Conservation (phyloP, 2,113 vertebrate species). For the Pteropus alecto region DNA sequence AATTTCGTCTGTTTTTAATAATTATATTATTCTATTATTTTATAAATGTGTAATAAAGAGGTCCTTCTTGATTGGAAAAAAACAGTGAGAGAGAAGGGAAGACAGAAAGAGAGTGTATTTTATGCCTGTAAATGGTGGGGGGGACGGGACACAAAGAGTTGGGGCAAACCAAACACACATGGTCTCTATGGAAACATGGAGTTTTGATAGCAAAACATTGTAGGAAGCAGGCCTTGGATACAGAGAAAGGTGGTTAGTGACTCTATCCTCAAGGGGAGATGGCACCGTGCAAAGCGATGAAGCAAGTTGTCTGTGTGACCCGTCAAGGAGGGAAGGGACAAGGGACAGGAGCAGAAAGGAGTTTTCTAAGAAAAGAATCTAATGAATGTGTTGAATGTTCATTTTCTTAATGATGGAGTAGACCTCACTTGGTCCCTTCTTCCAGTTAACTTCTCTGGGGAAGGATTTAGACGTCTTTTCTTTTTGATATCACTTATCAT, state of each 20-base stretch:
- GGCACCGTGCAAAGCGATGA: conserved; percentile 64
- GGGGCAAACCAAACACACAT: conserved; percentile 33
- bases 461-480: background rate
- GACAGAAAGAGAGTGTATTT: conserved; percentile 70
- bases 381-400: conserved; percentile 70
- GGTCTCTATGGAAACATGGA: conserved; percentile 73
- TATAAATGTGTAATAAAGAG: conserved; percentile 72
- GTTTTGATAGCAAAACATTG: conserved; percentile 72
- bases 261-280: conserved; percentile 84
- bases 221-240: conserved; percentile 83
- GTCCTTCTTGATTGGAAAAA: background rate
- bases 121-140: conserved; percentile 72
- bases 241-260: conserved; percentile 78
- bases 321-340: conserved; percentile 4
- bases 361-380: conserved; percentile 83
- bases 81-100: background rate
- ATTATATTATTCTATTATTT: conserved; percentile 43
- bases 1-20: conserved; percentile 48
- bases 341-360: conserved; percentile 67
- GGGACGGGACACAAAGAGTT: background rate
- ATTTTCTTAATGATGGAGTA: background rate
- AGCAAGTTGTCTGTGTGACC: conserved; percentile 73
- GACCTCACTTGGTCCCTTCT: background rate
- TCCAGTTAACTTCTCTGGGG: background rate
- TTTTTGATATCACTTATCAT: background rate